Evolutionary conservation across 2,113 vertebrate species (phyloP), one percentile per base, ranked within the genome.

Genomic region (Siphamia tubifer): DNA sequence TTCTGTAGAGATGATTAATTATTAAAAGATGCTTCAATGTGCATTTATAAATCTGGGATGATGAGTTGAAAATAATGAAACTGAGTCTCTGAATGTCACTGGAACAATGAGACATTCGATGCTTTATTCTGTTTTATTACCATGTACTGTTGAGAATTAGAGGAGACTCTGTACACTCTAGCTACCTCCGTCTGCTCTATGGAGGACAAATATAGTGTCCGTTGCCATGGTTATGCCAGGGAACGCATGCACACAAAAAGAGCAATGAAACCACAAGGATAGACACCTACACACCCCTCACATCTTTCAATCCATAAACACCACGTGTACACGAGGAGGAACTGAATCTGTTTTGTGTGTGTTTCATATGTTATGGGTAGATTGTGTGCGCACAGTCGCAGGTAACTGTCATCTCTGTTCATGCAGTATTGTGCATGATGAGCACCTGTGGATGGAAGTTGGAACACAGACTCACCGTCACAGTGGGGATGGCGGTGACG

Each of bases 401-500:
- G 11, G 21, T 12, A 17, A 52, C 3, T 49, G 20, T 74, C 48
- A 11, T 24, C 19, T 58, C 30, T 52, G 58, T 30, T 36, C 2
- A 5, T 44, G 44, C 39, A 15, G 38, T 48, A 23, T 43, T 58
- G 25, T 16, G 21, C 5, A 3, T 11, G 25, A 69, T 13, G 32
- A 39, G 12, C 75, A 86, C 78, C 74, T 84, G 76, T 87, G 57
- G 81, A 82, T 34, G 48, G 5, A 39, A 10, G 4, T 56, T 45
- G 74, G 32, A 55, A 32, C 30, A 51, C 44, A 54, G 28, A 84
- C 93, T 94, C 92, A 97, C 96, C 90, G 92, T 95, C 63, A 94
- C 77, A 34, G 92, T 94, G 73, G 96, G 95, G 70, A 96, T 94
- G 25, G 94, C 94, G 0, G 94, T 94, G 80, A 96, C 93, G 52